These are phyloP conservation scores for Molossus molossus DNA, from an alignment of 2,797 vertebrate species.

Conservation along the genomic window DNA sequence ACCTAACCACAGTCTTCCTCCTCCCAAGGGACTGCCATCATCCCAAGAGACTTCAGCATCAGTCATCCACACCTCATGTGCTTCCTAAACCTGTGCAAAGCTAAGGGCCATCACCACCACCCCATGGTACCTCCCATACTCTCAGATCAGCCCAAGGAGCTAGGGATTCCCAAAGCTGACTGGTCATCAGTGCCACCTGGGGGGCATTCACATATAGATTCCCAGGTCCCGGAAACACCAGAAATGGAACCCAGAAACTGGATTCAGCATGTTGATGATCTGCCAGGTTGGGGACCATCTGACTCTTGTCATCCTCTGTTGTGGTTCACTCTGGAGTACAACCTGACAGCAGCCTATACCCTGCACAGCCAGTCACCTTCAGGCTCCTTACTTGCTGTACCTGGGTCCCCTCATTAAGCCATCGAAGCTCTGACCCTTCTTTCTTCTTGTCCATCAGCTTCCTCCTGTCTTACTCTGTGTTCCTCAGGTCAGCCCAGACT, in stretches of 20 bases:
- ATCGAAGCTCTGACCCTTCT: background rate
- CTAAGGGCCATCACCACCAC: fast-evolving
- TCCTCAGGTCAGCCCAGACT: background rate
- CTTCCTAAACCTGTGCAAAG: background rate
- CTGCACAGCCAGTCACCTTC: background rate
- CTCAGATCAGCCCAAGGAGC: background rate
- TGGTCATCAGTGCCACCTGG: no score
- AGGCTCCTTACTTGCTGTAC: background rate
- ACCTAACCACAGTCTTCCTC: background rate
- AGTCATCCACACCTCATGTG: background rate
- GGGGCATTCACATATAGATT: background rate
- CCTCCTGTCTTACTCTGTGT: background rate
- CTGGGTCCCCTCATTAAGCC: background rate
- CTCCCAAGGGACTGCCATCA: background rate
- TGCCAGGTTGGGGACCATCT: background rate
- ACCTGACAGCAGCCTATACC: no score
- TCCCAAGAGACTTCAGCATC: background rate
- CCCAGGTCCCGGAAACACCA: background rate
- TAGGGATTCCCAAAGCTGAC: background rate
- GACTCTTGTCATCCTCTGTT: background rate
- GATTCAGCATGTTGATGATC: background rate
- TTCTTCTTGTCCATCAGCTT: background rate
- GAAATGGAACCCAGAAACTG: background rate
- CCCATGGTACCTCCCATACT: background rate
- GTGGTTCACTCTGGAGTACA: background rate